Conservation (phyloP, 2,113 vertebrate genomes). For the Talpa occidentalis region DNA sequence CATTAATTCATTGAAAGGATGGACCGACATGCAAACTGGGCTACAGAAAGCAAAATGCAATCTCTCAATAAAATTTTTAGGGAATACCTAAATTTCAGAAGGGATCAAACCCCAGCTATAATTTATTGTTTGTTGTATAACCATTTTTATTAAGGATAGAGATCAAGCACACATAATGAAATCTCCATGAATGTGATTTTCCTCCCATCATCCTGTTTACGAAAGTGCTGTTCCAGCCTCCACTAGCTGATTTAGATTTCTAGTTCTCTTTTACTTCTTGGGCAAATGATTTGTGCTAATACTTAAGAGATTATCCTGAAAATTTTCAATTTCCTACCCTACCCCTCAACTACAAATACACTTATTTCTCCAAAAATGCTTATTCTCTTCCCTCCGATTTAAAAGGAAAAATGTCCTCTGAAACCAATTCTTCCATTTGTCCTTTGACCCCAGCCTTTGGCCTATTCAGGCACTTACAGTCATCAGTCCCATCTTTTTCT, state of each 20-base stretch:
- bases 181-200: not conserved
- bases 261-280: not conserved
- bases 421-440: not conserved
- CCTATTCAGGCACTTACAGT: no score
- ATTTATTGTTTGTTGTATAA: not conserved
- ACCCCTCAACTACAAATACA: not conserved
- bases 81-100: not conserved
- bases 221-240: not conserved
- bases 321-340: not conserved
- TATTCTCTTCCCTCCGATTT: not conserved
- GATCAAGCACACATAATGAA: not conserved
- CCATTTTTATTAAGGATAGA: not conserved
- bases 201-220: not conserved
- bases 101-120: not conserved
- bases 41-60: not conserved
- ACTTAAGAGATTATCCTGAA: slow-evolving; percentile 13
- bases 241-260: not conserved
- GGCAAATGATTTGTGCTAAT: not conserved
- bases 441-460: not conserved
- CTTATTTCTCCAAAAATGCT: not conserved
- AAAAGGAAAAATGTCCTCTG: not conserved
- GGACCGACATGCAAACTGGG: not conserved
- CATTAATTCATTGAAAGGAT: not conserved
- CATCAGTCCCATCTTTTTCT: not conserved
- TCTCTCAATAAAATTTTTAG: not conserved